A percentile compares a stretch with the other conserved stretches of the same genome.
Conservation (phyloP, 2,888 invertebrate species). For the Chrysolina haemoptera region DNA sequence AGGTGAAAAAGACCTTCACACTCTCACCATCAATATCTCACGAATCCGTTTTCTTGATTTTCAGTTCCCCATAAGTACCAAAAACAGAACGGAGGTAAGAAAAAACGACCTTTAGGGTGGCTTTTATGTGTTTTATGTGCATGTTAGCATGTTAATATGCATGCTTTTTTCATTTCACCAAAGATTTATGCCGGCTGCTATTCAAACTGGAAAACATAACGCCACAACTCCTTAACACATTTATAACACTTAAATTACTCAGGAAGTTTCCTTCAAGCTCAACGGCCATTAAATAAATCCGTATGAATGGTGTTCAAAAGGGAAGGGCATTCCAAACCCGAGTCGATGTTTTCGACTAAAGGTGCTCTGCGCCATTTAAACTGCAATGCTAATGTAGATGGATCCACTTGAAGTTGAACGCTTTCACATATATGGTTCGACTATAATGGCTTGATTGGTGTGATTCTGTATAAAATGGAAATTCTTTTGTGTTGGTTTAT, state of each 20-base stretch:
- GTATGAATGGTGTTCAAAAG: constrained; percentile 46
- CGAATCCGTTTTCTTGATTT: constrained; percentile 34
- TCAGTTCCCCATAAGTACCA: constrained; percentile 49
- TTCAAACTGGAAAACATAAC: constrained; percentile 33
- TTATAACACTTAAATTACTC: constrained; percentile 47
- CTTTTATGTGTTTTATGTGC: constrained; percentile 38
- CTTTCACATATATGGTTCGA: not conserved
- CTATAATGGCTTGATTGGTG: not conserved
- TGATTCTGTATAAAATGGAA: too few relatives aligned
- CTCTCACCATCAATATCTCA: constrained; percentile 1
- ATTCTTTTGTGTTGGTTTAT: too few relatives aligned
- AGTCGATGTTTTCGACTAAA: constrained; percentile 24
- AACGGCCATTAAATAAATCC: constrained; percentile 49
- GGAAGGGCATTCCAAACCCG: constrained; percentile 39
- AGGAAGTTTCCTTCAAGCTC: constrained; percentile 44
- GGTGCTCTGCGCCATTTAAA: not conserved
- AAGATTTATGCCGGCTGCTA: constrained; percentile 24
- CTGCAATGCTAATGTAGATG: not conserved
- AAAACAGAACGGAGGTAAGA: constrained; percentile 50
- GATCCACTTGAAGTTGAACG: not conserved
- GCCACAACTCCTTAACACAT: constrained; percentile 39
- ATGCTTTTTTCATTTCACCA: constrained; percentile 32
- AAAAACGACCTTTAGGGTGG: constrained; percentile 32
- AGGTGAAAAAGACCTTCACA: too few relatives aligned
- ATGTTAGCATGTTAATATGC: constrained; percentile 41